phyloP scores from a whole-genome alignment of 2,888 invertebrate genomes.

The Orthonevra nobilis region DNA sequence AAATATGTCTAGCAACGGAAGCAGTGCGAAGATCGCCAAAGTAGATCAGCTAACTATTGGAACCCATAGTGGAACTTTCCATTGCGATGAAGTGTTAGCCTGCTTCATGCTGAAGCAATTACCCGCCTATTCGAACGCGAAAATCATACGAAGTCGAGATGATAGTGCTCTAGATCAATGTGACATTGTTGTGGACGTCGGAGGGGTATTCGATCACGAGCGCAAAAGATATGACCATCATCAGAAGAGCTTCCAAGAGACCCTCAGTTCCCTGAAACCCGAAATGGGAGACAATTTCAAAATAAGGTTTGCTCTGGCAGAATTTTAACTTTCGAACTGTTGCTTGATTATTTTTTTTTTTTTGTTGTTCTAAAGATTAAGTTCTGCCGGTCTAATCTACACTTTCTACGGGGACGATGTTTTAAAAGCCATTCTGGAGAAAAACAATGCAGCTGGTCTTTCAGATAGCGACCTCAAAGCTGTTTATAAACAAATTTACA shows the following conservation, averaged over 20 bases:
- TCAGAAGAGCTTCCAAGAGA: slow-evolving; percentile 88
- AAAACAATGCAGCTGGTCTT: slow-evolving; percentile 79
- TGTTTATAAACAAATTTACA: slow-evolving; percentile 89
- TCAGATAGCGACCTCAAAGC: slow-evolving; percentile 81
- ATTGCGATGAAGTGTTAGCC: slow-evolving; percentile 84
- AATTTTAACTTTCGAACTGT: too few species aligned
- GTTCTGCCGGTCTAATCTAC: slow-evolving; percentile 96
- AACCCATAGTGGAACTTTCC: slow-evolving; percentile 78
- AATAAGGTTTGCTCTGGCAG: slow-evolving; percentile 82
- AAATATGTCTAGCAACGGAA: slow-evolving; percentile 51
- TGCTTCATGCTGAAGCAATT: slow-evolving; percentile 93
- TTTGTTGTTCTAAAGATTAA: slow-evolving; percentile 89
- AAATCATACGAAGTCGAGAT: slow-evolving; percentile 87
- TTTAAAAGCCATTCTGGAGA: slow-evolving; percentile 83
- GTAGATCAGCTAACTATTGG: slow-evolving; percentile 73
- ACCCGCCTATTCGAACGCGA: slow-evolving; percentile 89
- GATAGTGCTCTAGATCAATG: slow-evolving; percentile 86
- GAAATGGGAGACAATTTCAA: slow-evolving; percentile 83
- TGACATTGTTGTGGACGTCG: slow-evolving; percentile 97
- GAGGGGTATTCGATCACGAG: slow-evolving; percentile 89
- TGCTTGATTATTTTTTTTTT: too few species aligned
- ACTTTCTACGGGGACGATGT: slow-evolving; percentile 93
- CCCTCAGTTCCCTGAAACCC: slow-evolving; percentile 84
- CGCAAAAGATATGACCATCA: slow-evolving; percentile 95
- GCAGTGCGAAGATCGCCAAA: slow-evolving; percentile 55